Evolutionary conservation across 2,888 invertebrate genomes (phyloP).

Genomic region (Athetis lepigone): DNA sequence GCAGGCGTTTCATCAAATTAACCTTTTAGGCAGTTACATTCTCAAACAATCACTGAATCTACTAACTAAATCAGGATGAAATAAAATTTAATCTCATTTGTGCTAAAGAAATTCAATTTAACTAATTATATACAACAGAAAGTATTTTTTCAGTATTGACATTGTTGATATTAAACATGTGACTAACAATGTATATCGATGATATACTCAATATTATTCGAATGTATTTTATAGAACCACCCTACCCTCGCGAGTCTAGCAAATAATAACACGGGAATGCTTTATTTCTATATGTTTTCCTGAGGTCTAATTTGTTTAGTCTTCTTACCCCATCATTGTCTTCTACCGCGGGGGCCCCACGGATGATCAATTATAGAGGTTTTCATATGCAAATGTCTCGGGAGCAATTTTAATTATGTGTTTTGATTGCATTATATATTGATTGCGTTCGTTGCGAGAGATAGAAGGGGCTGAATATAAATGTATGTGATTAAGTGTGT

Average conservation of each 20-base stretch:
- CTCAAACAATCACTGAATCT: background rate
- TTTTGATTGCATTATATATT: constrained; percentile 88
- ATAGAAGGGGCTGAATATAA: constrained; percentile 69
- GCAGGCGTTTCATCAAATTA: background rate
- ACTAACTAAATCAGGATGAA: background rate
- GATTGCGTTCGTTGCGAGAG: constrained; percentile 81
- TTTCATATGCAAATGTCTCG: constrained; percentile 89
- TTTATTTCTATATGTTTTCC: constrained; percentile 62
- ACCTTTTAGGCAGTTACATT: background rate
- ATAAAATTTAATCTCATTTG: background rate
- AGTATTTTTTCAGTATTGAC: background rate
- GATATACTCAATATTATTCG: background rate
- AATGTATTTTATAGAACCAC: background rate
- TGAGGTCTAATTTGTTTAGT: constrained; percentile 78
- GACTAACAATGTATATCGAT: background rate
- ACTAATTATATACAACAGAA: background rate
- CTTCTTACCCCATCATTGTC: constrained; percentile 70
- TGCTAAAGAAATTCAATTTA: too few relatives aligned
- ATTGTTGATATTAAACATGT: background rate
- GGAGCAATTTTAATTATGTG: constrained; percentile 87
- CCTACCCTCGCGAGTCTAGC: constrained; percentile 18
- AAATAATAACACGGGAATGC: constrained; percentile 43
- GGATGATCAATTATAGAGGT: constrained; percentile 87
- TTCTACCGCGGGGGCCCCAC: constrained; percentile 66
- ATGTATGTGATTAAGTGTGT: constrained; percentile 65